Percentiles rank a stretch among this genome's conserved stretches.
phyloP scores from a whole-genome alignment of 2,888 invertebrate genomes.

The Sinodicranocentrus sp. region DNA sequence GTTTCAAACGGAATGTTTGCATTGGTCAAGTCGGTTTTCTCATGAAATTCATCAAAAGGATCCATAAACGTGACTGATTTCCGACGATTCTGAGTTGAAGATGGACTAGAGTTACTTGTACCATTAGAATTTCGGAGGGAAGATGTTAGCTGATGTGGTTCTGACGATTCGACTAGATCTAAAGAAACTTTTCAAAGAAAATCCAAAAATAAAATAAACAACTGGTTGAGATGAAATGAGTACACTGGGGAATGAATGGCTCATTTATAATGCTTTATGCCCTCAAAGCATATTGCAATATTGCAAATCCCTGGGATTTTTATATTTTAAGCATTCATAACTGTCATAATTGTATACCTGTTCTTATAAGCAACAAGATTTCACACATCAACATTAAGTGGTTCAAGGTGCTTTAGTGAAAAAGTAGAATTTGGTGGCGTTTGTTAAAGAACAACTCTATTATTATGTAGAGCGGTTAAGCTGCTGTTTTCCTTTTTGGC shows the following conservation, averaged over 20 bases:
- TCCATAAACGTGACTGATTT: conserved; percentile 58
- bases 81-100: neutral
- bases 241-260: no score
- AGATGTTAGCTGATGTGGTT: no score
- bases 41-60: conserved; percentile 43
- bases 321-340: neutral
- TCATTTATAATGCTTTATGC: no score
- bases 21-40: neutral
- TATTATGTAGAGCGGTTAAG: no score
- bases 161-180: neutral
- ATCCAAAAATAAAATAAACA: neutral
- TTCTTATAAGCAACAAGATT: conserved; percentile 7
- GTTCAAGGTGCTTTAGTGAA: neutral
- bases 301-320: no score
- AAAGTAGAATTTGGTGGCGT: neutral
- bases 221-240: no score
- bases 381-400: conserved; percentile 10
- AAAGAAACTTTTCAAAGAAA: neutral
- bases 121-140: neutral
- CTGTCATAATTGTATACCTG: no score
- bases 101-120: neutral
- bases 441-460: no score
- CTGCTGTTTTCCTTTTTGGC: neutral
- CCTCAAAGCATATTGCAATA: no score
- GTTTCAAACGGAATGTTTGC: conserved; percentile 28